Conservation (phyloP, 1,140 invertebrate genomes). For the Akabosia matsudoensis region DNA sequence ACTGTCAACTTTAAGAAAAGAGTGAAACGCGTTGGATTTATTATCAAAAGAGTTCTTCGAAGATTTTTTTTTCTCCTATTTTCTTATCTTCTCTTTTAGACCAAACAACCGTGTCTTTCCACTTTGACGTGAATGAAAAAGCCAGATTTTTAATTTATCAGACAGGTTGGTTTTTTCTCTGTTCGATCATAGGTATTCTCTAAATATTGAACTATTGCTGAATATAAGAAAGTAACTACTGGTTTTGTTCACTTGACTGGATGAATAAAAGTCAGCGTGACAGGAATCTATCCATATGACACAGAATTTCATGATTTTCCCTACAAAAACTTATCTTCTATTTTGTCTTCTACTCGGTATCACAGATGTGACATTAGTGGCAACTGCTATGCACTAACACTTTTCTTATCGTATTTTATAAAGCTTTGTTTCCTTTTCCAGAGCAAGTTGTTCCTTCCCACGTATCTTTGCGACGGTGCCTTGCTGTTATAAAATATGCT, state of each 20-base stretch:
- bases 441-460: no score
- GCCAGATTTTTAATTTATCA: not conserved
- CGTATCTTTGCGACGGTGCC: no score
- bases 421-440: no score
- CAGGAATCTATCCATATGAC: constrained; percentile 5
- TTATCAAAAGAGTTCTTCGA: not conserved
- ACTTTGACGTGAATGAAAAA: not conserved
- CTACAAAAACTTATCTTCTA: not conserved
- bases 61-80: not conserved
- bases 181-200: no score
- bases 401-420: no score
- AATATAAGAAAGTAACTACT: not conserved
- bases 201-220: no score
- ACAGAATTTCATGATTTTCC: not conserved
- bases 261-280: not conserved
- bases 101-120: no score
- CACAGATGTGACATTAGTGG: no score
- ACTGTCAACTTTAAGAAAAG: not conserved
- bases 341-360: not conserved
- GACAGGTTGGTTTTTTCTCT: not conserved
- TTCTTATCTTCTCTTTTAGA: not conserved
- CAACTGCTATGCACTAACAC: no score
- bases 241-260: not conserved
- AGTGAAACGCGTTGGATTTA: not conserved
- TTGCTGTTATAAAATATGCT: no score